These are phyloP conservation scores for Cheilosia pagana DNA, from an alignment of 2,888 invertebrate genomes.

Conservation along the genomic window DNA sequence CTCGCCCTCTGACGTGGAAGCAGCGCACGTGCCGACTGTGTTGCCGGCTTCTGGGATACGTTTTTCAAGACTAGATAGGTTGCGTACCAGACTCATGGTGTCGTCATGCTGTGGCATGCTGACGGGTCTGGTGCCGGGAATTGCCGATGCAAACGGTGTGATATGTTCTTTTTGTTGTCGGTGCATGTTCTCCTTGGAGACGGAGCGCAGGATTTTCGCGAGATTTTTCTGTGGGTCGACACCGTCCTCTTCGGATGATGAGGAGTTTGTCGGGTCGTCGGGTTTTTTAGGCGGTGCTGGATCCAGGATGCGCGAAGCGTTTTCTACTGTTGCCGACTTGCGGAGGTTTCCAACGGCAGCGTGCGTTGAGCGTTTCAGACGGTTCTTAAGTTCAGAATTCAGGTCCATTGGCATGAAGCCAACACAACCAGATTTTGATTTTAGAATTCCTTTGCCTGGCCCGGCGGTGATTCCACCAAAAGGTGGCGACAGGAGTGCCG, in stretches of 20 bases:
- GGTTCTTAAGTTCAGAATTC: slow-evolving; percentile 82
- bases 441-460: slow-evolving; percentile 80
- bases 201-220: slow-evolving; percentile 80
- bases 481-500: slow-evolving; percentile 69
- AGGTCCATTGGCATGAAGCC: slow-evolving; percentile 82
- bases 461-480: slow-evolving; percentile 69
- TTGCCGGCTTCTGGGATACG: slow-evolving; percentile 61
- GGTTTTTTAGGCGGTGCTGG: slow-evolving; percentile 32
- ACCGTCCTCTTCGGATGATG: slow-evolving; percentile 73
- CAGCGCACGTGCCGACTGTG: slow-evolving; percentile 64
- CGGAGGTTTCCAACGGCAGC: slow-evolving; percentile 82
- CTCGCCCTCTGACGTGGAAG: slow-evolving; percentile 84
- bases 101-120: slow-evolving; percentile 79
- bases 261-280: slow-evolving; percentile 63
- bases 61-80: slow-evolving; percentile 80
- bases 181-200: slow-evolving; percentile 80
- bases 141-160: slow-evolving; percentile 36
- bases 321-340: slow-evolving; percentile 80
- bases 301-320: slow-evolving; percentile 73
- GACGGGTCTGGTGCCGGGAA: slow-evolving; percentile 28
- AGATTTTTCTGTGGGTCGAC: slow-evolving; percentile 80
- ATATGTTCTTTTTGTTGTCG: slow-evolving; percentile 67
- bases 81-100: slow-evolving; percentile 81
- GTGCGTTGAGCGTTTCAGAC: slow-evolving; percentile 82
- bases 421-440: slow-evolving; percentile 80